Evolutionary conservation across 1,140 invertebrate species (phyloP).

Genomic region (Dendrolimus kikuchii): DNA sequence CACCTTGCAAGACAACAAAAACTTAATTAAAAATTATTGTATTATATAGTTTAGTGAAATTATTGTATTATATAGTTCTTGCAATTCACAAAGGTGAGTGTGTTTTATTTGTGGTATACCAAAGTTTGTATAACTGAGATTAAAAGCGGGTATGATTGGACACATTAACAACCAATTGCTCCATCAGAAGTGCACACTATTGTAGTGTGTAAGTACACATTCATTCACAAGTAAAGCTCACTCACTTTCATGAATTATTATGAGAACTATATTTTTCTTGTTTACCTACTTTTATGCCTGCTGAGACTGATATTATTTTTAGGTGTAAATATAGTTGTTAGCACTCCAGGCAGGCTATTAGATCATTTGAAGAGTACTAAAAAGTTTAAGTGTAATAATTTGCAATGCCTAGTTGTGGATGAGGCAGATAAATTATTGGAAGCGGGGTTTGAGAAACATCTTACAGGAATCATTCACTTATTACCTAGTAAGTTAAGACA

Average conservation of each 20-base stretch:
- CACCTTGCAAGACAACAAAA: no score
- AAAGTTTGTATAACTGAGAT: no score
- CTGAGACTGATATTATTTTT: constrained; percentile 4
- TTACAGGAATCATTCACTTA: constrained; percentile 84
- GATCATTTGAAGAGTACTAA: constrained; percentile 87
- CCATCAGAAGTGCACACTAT: no score
- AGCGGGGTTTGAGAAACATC: constrained; percentile 89
- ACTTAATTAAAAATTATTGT: no score
- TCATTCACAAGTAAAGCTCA: no score
- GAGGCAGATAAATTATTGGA: constrained; percentile 90
- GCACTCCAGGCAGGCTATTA: constrained; percentile 85
- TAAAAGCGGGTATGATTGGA: no score
- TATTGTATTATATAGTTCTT: no score
- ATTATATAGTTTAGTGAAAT: no score
- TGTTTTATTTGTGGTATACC: no score
- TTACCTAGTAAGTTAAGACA: constrained; percentile 78
- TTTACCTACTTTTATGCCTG: neutral
- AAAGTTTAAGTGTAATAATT: constrained; percentile 82
- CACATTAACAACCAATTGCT: no score
- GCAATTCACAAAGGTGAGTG: no score
- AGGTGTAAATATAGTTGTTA: constrained; percentile 85
- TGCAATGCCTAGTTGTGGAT: constrained; percentile 87
- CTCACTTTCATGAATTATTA: neutral
- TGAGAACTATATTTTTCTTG: neutral
- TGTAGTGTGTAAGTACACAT: no score